Conservation (phyloP, 2,888 invertebrate genomes). For the Acleris holmiana region DNA sequence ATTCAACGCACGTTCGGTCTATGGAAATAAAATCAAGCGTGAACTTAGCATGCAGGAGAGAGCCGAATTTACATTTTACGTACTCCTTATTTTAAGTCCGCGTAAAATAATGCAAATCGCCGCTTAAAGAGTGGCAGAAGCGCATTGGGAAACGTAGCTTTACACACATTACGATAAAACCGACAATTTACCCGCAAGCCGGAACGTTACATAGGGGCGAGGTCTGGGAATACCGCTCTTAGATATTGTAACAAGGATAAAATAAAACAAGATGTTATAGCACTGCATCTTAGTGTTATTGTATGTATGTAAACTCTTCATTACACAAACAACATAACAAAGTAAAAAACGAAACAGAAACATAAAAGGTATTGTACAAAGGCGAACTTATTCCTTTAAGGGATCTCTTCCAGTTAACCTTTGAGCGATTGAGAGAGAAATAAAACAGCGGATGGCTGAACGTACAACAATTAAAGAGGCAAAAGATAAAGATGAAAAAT, state of each 20-base stretch:
- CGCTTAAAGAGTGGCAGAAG: constrained; percentile 50
- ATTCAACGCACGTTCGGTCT: constrained; percentile 58
- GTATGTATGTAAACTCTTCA: too few relatives aligned
- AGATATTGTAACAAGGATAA: neutral
- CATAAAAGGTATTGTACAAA: too few relatives aligned
- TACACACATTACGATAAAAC: constrained; percentile 29
- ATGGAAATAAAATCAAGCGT: constrained; percentile 73
- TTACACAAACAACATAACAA: too few relatives aligned
- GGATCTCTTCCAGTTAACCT: too few relatives aligned
- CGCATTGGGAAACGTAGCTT: constrained; percentile 37
- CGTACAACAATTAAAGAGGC: too few relatives aligned
- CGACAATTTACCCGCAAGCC: neutral
- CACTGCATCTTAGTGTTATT: too few relatives aligned
- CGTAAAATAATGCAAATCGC: constrained; percentile 67
- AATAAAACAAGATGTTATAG: too few relatives aligned
- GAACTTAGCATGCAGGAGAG: constrained; percentile 67
- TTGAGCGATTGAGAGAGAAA: too few relatives aligned
- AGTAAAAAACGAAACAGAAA: too few relatives aligned
- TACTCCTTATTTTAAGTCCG: constrained; percentile 61
- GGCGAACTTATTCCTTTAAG: too few relatives aligned
- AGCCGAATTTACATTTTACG: constrained; percentile 67
- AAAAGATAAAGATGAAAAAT: too few relatives aligned
- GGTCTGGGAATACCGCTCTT: constrained; percentile 3
- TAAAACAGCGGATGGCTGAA: too few relatives aligned
- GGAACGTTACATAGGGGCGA: constrained; percentile 14